Base-by-base conservation (phyloP, 2,113 vertebrate species). In the Desmodus rotundus region DNA sequence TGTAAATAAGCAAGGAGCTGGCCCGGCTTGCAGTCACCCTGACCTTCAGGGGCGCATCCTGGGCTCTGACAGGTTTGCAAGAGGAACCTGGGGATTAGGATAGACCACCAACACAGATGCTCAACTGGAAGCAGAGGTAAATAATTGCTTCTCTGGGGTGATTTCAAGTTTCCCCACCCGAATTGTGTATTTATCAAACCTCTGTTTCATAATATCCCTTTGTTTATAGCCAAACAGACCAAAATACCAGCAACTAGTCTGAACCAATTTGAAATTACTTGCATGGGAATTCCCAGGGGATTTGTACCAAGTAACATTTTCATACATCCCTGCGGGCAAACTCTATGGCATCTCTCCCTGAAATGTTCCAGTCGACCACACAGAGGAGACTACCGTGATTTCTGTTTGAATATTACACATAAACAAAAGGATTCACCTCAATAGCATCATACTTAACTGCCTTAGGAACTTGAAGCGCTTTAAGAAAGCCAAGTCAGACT, bases 221-320 rank as follows among this genome's bases (percentile, higher is more conserved):
- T 98, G 82, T 97, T 97, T 97, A 91, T 63, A 92, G 90, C 3
- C 91, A 97, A 98, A 95, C 96, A 97, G 96, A 93, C 58, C 72
- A 95, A 96, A 97, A 97, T 97, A 97, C 97, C 96, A 97, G 89
- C 80, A 94, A 67, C 58, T 92, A 52, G 72, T 97, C 95, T 97
- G 97, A 95, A 93, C 93, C 84, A 87, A 96, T 97, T 95, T 73
- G 87, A 92, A 96, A 95, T 98, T 97, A 96, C 97, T 98, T 82
- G 61, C 77, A 90, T 15, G 94, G 97, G 95, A 87, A 98, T 97
- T 96, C 96, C 96, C 95, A 94, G 96, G 28, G 97, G 97, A 97
- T 97, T 96, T 93, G 83, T 95, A 95, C 88, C 89, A 94, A 96
- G 81, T 91, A 98, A 54, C n/a, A 24, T 96, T 97, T 98, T 95